Percentiles rank a stretch among this genome's conserved stretches.
phyloP scores from a whole-genome alignment of 2,888 invertebrate genomes.

The Venusia cambrica region DNA sequence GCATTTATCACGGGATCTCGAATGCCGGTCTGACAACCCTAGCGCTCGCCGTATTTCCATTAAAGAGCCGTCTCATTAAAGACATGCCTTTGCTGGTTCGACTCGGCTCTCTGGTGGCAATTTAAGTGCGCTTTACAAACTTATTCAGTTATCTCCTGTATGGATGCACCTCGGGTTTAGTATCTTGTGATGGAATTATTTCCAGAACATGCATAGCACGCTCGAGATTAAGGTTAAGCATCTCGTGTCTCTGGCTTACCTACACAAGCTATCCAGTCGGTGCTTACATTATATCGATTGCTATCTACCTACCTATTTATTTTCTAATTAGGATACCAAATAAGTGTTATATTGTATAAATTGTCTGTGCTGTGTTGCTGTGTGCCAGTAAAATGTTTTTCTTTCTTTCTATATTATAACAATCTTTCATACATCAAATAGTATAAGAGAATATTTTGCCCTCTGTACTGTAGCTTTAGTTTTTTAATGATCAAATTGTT shows the following conservation, averaged over 20 bases:
- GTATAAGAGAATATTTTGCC: too few species aligned
- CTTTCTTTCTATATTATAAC: too few species aligned
- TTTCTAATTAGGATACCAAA: too few species aligned
- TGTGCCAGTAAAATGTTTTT: too few species aligned
- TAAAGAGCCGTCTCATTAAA: slow-evolving; percentile 76
- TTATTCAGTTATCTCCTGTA: slow-evolving; percentile 58
- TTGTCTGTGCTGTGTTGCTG: too few species aligned
- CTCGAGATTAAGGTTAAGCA: slow-evolving; percentile 12
- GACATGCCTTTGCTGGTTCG: slow-evolving; percentile 53
- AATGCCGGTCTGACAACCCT: slow-evolving; percentile 39
- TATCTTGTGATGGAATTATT: slow-evolving; percentile 19
- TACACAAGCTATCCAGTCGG: not conserved
- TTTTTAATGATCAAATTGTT: too few species aligned
- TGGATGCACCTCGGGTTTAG: slow-evolving; percentile 11
- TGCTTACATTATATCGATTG: slow-evolving; percentile 8
- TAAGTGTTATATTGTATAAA: too few species aligned
- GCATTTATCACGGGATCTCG: slow-evolving; percentile 23
- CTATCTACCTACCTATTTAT: too few species aligned
- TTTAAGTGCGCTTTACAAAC: slow-evolving; percentile 67
- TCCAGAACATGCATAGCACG: slow-evolving; percentile 9
- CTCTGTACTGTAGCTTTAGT: too few species aligned
- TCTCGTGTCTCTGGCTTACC: slow-evolving; percentile 4
- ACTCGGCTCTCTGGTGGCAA: slow-evolving; percentile 48
- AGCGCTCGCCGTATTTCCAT: slow-evolving; percentile 67
- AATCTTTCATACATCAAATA: too few species aligned